Evolutionary conservation across 2,797 vertebrate species (phyloP), one percentile per base, ranked within the genome.

Genomic region (Chiloscyllium punctatum): DNA sequence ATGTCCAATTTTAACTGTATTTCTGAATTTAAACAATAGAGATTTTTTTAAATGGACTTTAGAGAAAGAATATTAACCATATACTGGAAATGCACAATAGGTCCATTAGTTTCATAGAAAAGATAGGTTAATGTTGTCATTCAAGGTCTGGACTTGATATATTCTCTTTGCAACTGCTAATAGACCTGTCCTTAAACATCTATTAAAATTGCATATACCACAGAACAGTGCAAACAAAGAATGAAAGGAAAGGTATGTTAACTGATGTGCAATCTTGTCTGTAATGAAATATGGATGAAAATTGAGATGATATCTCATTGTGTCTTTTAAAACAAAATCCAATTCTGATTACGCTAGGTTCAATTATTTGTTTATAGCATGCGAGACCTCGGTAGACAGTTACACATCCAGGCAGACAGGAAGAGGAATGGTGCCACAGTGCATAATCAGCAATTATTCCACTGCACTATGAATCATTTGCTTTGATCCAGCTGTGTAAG

Each of bases 401-500:
- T 57, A 18, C 4, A 57, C 87, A 62, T 66, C 30, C 4, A 33
- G 33, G 53, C 53, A 90, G 30, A n/a, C 33, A 33, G 53, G 88
- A 37, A 91, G 88, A 91, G 57, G 33, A 91, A 91, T 91, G 88
- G 16, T 91, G 57, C 57, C 16, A 6, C 18, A 66, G 57, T 88
- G 48, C 87, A 88, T 33, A 57, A 57, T 88, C 51, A 91, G 88
- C 88, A 91, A 21, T 68, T 91, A 66, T 91, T 66, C 88, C 88
- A 66, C 15, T 91, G 33, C 57, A 66, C 33, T 23, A 91, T 91
- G 57, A 66, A 62, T 91, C 33, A 91, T 91, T 68, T 91, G 53
- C 88, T 91, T 57, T 88, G 25, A 15, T 57, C 51, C 27, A 53
- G 21, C 15, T 21, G 3, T 66, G 88, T 33, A 88, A 11, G 8